A percentile compares a stretch with the other conserved stretches of the same genome.
Evolutionary conservation across 1,140 invertebrate genomes (phyloP).

Genomic region (Ooceraea biroi): DNA sequence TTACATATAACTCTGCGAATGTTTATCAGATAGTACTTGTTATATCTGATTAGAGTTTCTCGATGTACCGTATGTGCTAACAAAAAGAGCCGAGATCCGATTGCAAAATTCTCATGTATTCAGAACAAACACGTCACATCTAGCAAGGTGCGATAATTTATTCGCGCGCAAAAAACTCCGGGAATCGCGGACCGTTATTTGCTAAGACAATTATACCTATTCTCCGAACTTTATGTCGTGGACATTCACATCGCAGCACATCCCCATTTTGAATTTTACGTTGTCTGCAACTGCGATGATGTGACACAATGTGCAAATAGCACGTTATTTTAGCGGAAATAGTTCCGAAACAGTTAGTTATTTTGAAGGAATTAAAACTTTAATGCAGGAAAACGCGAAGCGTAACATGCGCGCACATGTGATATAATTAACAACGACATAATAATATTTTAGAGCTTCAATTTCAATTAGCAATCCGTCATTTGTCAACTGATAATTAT

Average conservation of each 20-base stretch:
- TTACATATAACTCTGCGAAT: neutral
- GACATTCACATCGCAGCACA: neutral
- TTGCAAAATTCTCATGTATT: slow-evolving; percentile 5
- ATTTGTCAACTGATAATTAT: slow-evolving; percentile 6
- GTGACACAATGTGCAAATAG: slow-evolving; percentile 13
- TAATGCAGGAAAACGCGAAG: neutral
- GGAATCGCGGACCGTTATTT: slow-evolving; percentile 14
- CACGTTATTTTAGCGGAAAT: neutral
- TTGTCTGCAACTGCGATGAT: neutral
- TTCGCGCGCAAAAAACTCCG: slow-evolving; percentile 44
- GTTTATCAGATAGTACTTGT: slow-evolving; percentile 27
- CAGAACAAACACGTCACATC: slow-evolving; percentile 2
- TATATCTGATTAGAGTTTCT: slow-evolving; percentile 2
- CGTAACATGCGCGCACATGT: too few species aligned
- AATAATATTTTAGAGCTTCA: neutral
- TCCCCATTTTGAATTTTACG: slow-evolving; percentile 34
- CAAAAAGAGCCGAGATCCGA: neutral
- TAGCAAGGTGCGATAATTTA: slow-evolving; percentile 44
- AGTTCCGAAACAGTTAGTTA: slow-evolving; percentile 22
- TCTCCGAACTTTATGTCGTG: slow-evolving; percentile 13
- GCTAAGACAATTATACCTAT: slow-evolving; percentile 30
- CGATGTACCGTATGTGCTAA: neutral
- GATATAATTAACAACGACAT: neutral
- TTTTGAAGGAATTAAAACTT: slow-evolving; percentile 40
- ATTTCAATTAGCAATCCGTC: neutral